Conservation (phyloP, 2,797 vertebrate species). For the Hyperoplus lanceolatus region DNA sequence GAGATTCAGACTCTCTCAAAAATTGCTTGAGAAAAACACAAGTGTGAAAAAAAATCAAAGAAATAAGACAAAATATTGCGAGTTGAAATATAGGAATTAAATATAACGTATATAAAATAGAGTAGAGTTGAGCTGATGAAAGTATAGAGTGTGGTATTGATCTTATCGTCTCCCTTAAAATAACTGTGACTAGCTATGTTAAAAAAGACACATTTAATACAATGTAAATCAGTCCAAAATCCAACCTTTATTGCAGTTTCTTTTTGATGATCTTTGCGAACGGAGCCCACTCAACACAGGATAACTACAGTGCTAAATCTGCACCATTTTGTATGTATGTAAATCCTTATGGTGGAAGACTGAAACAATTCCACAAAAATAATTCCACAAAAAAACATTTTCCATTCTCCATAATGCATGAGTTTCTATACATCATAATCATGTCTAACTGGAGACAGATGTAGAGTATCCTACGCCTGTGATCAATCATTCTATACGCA, state of each 20-base stretch:
- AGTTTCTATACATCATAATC: slow-evolving; percentile 37
- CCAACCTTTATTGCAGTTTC: background rate
- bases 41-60: too few relatives aligned
- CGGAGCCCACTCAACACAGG: too few relatives aligned
- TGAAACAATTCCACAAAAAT: background rate
- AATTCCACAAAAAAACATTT: background rate
- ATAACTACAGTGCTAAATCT: too few relatives aligned
- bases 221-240: background rate
- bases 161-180: background rate
- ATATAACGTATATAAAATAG: too few relatives aligned
- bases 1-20: too few relatives aligned
- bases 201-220: background rate
- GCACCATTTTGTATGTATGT: too few relatives aligned
- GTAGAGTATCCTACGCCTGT: slow-evolving; percentile 11
- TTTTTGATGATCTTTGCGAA: background rate
- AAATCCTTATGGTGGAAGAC: too few relatives aligned
- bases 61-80: too few relatives aligned
- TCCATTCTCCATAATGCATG: slow-evolving; percentile 1
- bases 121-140: too few relatives aligned
- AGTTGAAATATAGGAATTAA: too few relatives aligned
- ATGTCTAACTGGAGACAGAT: slow-evolving; percentile 43
- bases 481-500: slow-evolving; percentile 17
- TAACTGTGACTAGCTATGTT: background rate
- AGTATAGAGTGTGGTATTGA: too few relatives aligned
- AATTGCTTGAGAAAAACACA: too few relatives aligned